These are phyloP conservation scores for Stenchaetothrips biformis DNA, from an alignment of 2,888 invertebrate species.

Conservation along the genomic window DNA sequence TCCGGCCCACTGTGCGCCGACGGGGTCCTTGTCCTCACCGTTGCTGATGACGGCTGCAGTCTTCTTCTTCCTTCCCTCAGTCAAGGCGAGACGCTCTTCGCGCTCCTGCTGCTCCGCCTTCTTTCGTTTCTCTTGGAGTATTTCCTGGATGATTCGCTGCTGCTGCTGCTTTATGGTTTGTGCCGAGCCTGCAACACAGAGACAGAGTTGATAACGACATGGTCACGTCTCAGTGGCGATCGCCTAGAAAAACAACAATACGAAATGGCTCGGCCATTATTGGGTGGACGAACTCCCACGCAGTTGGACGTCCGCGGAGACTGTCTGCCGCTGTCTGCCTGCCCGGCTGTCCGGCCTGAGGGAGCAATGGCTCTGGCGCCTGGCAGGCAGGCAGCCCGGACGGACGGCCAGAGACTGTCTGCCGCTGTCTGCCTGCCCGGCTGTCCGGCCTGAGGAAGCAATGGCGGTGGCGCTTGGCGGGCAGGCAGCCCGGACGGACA, in stretches of 20 bases:
- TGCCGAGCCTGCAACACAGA: neutral
- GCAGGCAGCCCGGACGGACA: no score
- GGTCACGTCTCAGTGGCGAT: no score
- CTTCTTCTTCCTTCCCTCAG: neutral
- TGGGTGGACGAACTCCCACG: neutral
- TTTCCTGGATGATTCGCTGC: neutral
- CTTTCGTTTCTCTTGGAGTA: neutral
- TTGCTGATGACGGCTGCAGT: neutral
- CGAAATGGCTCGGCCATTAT: neutral
- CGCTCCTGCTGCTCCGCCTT: constrained; percentile 12
- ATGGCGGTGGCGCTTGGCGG: no score
- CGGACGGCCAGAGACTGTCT: no score
- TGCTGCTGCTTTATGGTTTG: constrained; percentile 1
- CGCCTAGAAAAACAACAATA: neutral
- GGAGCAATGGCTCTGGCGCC: no score
- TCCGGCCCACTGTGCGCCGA: neutral
- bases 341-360: no score
- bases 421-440: no score
- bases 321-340: no score
- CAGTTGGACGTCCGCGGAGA: neutral
- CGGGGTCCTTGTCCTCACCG: no score
- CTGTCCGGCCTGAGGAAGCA: no score
- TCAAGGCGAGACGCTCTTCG: neutral
- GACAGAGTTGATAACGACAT: neutral
- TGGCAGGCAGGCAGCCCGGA: no score